Conservation (phyloP, 2,113 vertebrate genomes). For the Chrysochloris asiatica region DNA sequence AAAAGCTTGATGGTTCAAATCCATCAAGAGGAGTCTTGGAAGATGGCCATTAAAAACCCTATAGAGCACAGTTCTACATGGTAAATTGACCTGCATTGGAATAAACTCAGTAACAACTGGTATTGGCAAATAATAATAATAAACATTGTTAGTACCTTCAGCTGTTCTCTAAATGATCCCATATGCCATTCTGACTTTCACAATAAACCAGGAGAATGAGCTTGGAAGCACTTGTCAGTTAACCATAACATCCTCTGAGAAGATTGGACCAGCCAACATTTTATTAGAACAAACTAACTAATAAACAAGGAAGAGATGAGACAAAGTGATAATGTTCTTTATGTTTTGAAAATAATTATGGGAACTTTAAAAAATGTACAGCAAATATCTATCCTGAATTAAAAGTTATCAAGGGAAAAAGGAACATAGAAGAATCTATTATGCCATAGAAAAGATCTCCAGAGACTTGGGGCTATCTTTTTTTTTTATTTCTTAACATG, state of each 20-base stretch:
- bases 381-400: conserved; percentile 5
- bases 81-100: neutral
- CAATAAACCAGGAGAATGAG: neutral
- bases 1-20: neutral
- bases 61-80: neutral
- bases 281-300: conserved; percentile 1
- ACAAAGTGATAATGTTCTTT: neutral
- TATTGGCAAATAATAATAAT: neutral
- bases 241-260: neutral
- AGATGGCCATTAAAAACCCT: too few species aligned
- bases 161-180: neutral
- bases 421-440: conserved; percentile 55
- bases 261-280: neutral
- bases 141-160: neutral
- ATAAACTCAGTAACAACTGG: neutral
- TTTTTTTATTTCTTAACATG: conserved; percentile 44
- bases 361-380: neutral
- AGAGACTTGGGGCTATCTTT: neutral
- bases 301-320: conserved; percentile 15
- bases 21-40: neutral
- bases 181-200: neutral
- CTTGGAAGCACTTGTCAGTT: neutral
- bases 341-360: conserved; percentile 9
- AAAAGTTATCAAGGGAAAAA: conserved; percentile 24
- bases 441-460: neutral